These are phyloP conservation scores for Drosophila pandora DNA, from an alignment of 1,140 invertebrate species.

Conservation along the genomic window DNA sequence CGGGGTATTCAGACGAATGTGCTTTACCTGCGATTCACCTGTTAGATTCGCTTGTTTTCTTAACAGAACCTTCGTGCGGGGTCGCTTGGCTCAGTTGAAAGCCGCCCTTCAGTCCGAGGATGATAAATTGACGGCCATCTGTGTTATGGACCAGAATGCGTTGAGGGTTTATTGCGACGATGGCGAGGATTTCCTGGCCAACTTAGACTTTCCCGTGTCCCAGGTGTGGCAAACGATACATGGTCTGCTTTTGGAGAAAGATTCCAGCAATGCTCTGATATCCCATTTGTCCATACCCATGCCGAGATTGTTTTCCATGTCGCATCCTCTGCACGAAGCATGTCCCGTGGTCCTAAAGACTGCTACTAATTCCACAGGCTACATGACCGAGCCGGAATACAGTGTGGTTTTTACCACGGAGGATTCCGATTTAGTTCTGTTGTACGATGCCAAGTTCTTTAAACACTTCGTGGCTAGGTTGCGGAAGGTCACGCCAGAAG, in stretches of 20 bases:
- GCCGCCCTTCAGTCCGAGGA: slow-evolving; percentile 55
- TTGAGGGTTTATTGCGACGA: slow-evolving; percentile 91
- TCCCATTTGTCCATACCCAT: slow-evolving; percentile 82
- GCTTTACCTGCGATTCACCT: slow-evolving; percentile 91
- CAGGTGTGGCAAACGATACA: slow-evolving; percentile 91
- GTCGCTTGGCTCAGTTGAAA: slow-evolving; percentile 73
- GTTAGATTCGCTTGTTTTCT: slow-evolving; percentile 92
- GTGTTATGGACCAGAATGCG: slow-evolving; percentile 87
- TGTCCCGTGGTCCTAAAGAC: slow-evolving; percentile 91
- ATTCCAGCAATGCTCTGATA: slow-evolving; percentile 78
- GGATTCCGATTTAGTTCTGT: slow-evolving; percentile 88
- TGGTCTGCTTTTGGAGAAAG: slow-evolving; percentile 91
- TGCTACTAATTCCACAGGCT: slow-evolving; percentile 79
- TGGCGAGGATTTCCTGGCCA: slow-evolving; percentile 92
- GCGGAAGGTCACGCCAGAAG: slow-evolving; percentile 89
- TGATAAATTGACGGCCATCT: slow-evolving; percentile 68
- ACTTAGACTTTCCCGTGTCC: slow-evolving; percentile 93
- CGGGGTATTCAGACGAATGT: slow-evolving; percentile 85
- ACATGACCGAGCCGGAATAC: slow-evolving; percentile 87
- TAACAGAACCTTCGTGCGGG: slow-evolving; percentile 88
- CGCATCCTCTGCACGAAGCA: slow-evolving; percentile 95
- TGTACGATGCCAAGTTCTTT: slow-evolving; percentile 90
- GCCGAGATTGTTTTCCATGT: slow-evolving; percentile 91
- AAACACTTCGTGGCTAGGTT: slow-evolving; percentile 93
- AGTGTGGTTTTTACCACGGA: slow-evolving; percentile 86